Conservation (phyloP, 2,113 vertebrate species). For the Lepus americanus region DNA sequence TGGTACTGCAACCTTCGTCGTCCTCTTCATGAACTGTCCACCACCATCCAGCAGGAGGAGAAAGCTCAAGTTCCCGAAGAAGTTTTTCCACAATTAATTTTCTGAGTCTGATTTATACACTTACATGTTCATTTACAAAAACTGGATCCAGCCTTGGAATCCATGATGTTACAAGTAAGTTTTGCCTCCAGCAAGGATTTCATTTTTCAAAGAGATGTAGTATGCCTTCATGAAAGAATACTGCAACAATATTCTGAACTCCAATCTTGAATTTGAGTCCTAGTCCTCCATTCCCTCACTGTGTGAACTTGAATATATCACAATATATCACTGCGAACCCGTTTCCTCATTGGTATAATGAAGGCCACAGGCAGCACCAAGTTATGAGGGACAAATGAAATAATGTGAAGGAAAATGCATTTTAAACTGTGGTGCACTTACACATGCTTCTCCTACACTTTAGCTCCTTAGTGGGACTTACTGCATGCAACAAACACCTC, state of each 20-base stretch:
- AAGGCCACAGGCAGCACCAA: neutral
- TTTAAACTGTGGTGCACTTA: neutral
- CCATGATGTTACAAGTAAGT: neutral
- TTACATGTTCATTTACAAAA: neutral
- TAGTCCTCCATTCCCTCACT: too few relatives aligned
- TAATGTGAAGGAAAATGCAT: neutral
- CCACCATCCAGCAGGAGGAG: neutral
- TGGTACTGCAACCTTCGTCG: neutral
- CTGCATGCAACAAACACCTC: neutral
- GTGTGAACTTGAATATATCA: neutral
- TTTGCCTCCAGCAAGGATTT: neutral
- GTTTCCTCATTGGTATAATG: neutral
- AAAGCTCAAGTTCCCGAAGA: neutral
- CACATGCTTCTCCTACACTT: neutral
- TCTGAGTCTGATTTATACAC: neutral
- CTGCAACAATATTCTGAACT: too few relatives aligned
- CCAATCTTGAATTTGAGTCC: neutral
- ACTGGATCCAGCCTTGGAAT: neutral
- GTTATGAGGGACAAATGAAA: neutral
- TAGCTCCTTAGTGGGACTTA: neutral
- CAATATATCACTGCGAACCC: neutral
- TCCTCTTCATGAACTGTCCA: neutral
- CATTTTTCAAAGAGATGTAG: neutral
- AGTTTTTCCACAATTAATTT: neutral
- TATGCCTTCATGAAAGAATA: neutral